Conservation (phyloP, 1,140 invertebrate species). For the Lasaia peninsularis region DNA sequence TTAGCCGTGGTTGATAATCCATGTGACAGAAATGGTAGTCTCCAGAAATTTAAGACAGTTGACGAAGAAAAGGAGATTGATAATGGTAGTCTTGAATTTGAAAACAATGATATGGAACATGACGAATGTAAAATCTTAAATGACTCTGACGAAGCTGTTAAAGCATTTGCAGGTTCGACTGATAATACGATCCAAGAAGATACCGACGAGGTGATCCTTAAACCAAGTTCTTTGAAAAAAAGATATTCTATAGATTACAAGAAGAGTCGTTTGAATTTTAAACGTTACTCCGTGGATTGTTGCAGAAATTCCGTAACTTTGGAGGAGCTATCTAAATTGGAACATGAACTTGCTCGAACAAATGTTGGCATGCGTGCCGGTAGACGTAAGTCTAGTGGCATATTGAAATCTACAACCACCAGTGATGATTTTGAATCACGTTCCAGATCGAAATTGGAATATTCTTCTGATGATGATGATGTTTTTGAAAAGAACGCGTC, state of each 20-base stretch:
- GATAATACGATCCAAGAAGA: slow-evolving; percentile 32
- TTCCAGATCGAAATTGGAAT: slow-evolving; percentile 36
- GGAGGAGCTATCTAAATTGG: slow-evolving; percentile 56
- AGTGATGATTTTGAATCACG: slow-evolving; percentile 45
- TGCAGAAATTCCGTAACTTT: slow-evolving; percentile 56
- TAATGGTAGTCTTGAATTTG: slow-evolving; percentile 7
- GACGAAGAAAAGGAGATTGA: slow-evolving; percentile 2
- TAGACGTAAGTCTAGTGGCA: slow-evolving; percentile 70
- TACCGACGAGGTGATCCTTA: slow-evolving; percentile 46
- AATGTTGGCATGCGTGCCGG: slow-evolving; percentile 54
- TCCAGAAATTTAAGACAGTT: neutral
- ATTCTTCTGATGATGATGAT: slow-evolving; percentile 67
- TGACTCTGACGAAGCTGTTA: neutral
- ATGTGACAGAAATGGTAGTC: neutral
- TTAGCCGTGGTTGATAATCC: slow-evolving; percentile 22
- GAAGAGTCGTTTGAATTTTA: slow-evolving; percentile 55
- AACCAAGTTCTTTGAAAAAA: slow-evolving; percentile 53
- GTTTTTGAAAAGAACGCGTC: slow-evolving; percentile 52
- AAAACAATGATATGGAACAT: slow-evolving; percentile 19
- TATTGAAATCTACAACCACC: slow-evolving; percentile 66
- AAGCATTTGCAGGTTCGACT: neutral
- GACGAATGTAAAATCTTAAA: neutral
- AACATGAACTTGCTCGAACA: slow-evolving; percentile 59
- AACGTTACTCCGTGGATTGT: slow-evolving; percentile 62
- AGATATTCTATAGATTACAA: slow-evolving; percentile 65